Evolutionary conservation across 1,140 invertebrate species (phyloP).

Genomic region (Drosophila saltans): DNA sequence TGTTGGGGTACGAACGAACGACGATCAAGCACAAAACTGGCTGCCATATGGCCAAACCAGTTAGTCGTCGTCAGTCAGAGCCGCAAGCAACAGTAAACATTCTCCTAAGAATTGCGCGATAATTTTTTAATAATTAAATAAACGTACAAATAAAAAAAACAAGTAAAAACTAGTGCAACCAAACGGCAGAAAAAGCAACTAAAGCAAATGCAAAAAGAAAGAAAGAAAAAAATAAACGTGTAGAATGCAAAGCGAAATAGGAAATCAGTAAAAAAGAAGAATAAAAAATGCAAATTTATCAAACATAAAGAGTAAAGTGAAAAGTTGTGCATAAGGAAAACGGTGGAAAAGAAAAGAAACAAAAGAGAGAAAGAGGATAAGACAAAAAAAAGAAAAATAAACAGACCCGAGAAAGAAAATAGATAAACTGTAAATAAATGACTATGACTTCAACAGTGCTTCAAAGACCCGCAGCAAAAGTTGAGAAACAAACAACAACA

Average conservation of each 20-base stretch:
- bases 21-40: conserved; percentile 63
- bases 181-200: conserved; percentile 38
- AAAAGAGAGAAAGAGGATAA: background rate
- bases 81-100: conserved; percentile 46
- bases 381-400: conserved; percentile 19
- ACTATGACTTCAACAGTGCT: conserved; percentile 82
- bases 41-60: conserved; percentile 70
- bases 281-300: conserved; percentile 68
- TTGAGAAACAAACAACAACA: conserved; percentile 42
- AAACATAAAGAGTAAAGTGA: conserved; percentile 42
- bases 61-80: conserved; percentile 67
- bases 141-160: conserved; percentile 24
- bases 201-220: conserved; percentile 40
- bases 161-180: conserved; percentile 40
- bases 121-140: conserved; percentile 28
- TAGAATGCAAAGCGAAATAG: conserved; percentile 12
- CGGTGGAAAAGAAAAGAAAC: conserved; percentile 7
- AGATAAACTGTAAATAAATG: conserved; percentile 55
- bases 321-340: conserved; percentile 25
- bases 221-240: conserved; percentile 10
- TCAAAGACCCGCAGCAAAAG: conserved; percentile 65
- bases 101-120: conserved; percentile 22
- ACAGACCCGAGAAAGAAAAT: conserved; percentile 23
- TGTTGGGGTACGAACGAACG: background rate
- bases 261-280: conserved; percentile 19